Conservation (phyloP, 1,140 invertebrate genomes). For the Drusus annulatus region DNA sequence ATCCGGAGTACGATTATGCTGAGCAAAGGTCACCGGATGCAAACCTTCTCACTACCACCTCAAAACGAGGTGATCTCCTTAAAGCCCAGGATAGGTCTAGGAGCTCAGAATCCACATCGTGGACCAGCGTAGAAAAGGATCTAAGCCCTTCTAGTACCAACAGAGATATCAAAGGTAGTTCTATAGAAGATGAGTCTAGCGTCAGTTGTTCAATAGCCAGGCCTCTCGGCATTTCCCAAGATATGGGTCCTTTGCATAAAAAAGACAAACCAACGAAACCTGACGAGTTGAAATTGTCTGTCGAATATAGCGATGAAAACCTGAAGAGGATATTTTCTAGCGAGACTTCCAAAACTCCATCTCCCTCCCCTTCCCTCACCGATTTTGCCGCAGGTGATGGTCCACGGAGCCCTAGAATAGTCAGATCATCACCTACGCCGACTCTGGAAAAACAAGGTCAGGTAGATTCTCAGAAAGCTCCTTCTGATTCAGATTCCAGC, state of each 20-base stretch:
- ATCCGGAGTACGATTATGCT: constrained; percentile 49
- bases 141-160: constrained; percentile 70
- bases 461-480: constrained; percentile 71
- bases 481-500: constrained; percentile 70
- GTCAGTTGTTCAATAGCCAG: constrained; percentile 84
- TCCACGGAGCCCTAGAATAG: constrained; percentile 66
- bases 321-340: constrained; percentile 66
- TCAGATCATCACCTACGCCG: constrained; percentile 73
- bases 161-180: constrained; percentile 75
- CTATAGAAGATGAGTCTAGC: constrained; percentile 83
- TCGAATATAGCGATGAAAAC: constrained; percentile 67
- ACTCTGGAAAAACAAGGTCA: constrained; percentile 75
- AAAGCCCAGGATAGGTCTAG: constrained; percentile 77
- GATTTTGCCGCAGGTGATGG: constrained; percentile 66
- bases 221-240: constrained; percentile 82
- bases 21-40: constrained; percentile 65
- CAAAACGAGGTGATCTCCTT: constrained; percentile 69
- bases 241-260: constrained; percentile 74
- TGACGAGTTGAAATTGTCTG: constrained; percentile 69
- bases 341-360: constrained; percentile 68
- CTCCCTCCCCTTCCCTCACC: constrained; percentile 62
- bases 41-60: constrained; percentile 67
- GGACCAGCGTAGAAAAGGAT: constrained; percentile 76
- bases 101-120: constrained; percentile 77
- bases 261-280: constrained; percentile 70